These are phyloP conservation scores for Saimiri boliviensis DNA, from an alignment of 2,113 vertebrate genomes.

Conservation along the genomic window DNA sequence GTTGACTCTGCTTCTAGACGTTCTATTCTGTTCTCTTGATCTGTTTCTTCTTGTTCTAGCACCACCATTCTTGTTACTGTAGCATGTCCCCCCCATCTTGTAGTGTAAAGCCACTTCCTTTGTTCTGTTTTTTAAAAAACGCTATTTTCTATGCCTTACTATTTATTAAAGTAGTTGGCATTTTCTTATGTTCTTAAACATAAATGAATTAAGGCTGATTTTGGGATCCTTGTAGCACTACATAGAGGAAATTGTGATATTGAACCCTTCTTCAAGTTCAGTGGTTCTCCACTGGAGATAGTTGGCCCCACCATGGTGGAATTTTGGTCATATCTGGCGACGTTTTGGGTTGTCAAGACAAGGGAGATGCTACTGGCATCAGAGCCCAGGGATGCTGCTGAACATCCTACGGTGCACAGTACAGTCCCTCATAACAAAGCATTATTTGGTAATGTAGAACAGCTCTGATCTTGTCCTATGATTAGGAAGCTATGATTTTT, in stretches of 20 bases:
- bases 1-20: not conserved
- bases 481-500: slow-evolving; percentile 43
- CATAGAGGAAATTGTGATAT: slow-evolving; percentile 20
- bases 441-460: not conserved
- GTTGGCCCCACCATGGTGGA: not conserved
- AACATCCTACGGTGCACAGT: not conserved
- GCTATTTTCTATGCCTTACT: not conserved
- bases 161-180: slow-evolving; percentile 21
- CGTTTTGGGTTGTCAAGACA: not conserved
- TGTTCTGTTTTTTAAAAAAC: slow-evolving; percentile 15
- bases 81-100: not conserved
- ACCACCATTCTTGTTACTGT: not conserved
- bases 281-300: not conserved
- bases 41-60: not conserved
- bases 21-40: slow-evolving; percentile 6
- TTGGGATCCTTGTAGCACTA: not conserved
- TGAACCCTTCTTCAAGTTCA: not conserved
- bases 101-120: not conserved
- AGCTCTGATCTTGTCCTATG: not conserved
- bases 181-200: slow-evolving; percentile 25
- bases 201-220: slow-evolving; percentile 4
- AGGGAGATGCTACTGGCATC: not conserved
- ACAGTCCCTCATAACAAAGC: not conserved
- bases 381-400: not conserved
- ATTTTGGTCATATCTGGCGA: slow-evolving; percentile 12